phyloP scores from a whole-genome alignment of 1,140 invertebrate genomes.

The Hycleus cichorii region DNA sequence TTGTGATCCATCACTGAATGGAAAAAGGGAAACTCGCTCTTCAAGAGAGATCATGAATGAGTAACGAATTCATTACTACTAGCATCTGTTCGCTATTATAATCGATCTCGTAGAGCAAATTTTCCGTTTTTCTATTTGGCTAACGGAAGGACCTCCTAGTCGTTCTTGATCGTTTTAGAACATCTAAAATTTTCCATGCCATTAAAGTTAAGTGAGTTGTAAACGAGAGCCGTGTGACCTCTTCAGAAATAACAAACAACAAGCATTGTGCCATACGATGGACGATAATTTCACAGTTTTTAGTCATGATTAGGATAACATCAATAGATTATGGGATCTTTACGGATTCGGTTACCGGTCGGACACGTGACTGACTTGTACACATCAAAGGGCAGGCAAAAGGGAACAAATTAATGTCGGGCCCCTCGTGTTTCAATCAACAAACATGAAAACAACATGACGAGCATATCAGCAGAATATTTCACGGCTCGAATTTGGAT shows the following conservation, averaged over 20 bases:
- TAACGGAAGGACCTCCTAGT: too few relatives aligned
- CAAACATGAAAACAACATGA: too few relatives aligned
- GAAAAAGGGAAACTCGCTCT: too few relatives aligned
- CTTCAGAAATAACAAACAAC: slow-evolving; percentile 1
- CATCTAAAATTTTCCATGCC: background rate
- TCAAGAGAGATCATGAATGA: too few relatives aligned
- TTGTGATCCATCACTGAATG: too few relatives aligned
- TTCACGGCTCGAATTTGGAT: too few relatives aligned
- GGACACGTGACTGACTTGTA: slow-evolving; percentile 20
- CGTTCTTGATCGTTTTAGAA: background rate
- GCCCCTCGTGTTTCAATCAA: background rate
- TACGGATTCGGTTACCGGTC: slow-evolving; percentile 20
- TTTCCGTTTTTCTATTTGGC: too few relatives aligned
- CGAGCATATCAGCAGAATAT: too few relatives aligned
- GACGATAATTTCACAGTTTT: slow-evolving; percentile 19
- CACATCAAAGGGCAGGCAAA: slow-evolving; percentile 6
- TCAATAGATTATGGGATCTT: slow-evolving; percentile 22
- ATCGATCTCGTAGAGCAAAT: too few relatives aligned
- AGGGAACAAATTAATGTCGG: background rate
- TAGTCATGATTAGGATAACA: slow-evolving; percentile 17
- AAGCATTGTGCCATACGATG: slow-evolving; percentile 6
- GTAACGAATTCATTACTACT: too few relatives aligned
- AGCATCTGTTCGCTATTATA: too few relatives aligned
- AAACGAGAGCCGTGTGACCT: slow-evolving; percentile 6
- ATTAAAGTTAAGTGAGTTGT: slow-evolving; percentile 4